Evolutionary conservation across 2,797 vertebrate species (phyloP), one percentile per base, ranked within the genome.

Genomic region (Heterohyrax brucei): DNA sequence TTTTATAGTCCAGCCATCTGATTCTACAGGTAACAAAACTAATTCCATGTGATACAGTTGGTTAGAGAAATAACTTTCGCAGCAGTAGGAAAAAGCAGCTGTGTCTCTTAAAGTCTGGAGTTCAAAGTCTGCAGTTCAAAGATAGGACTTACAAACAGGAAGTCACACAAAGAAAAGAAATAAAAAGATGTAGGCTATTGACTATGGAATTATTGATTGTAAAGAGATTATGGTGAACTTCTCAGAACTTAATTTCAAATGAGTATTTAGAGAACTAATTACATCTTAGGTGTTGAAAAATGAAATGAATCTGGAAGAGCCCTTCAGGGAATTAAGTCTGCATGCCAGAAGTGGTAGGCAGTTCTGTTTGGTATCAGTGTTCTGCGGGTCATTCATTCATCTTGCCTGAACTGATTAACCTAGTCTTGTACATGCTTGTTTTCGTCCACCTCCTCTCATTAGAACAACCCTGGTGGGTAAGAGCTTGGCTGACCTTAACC

Each of bases 71-170:
- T 33, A 91, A 88, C 46, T 75, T 70, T 87, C 68, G 33, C 10
- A 68, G 5, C 75, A 44, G n/a, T 18, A 48, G 50, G 44, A 56
- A 85, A 72, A 33, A 79, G 18, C 73, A 82, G 21, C 48, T 14
- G 24, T 33, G 5, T 10, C 21, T 93, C 50, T 73, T 83, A 21
- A 95, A 83, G 19, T 46, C 79, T 93, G 79, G 2, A 1, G 86
- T 95, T 95, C 93, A 76, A 72, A 89, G 72, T 46, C 79, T 93
- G 79, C 1, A 1, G 86, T 95, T 95, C 93, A 76, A 72, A 89
- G 72, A 76, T 33, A 62, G 2, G 10, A 80, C 59, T 72, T 72
- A 7, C 76, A 64, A 89, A 33, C 66, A 33, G 66, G 13, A 94
- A 89, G 44, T 85, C 48, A 90, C 10, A 39, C 28, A 44, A 62